Evolutionary conservation across 1,140 invertebrate genomes (phyloP).

Genomic region (Akabosia matsudoensis): DNA sequence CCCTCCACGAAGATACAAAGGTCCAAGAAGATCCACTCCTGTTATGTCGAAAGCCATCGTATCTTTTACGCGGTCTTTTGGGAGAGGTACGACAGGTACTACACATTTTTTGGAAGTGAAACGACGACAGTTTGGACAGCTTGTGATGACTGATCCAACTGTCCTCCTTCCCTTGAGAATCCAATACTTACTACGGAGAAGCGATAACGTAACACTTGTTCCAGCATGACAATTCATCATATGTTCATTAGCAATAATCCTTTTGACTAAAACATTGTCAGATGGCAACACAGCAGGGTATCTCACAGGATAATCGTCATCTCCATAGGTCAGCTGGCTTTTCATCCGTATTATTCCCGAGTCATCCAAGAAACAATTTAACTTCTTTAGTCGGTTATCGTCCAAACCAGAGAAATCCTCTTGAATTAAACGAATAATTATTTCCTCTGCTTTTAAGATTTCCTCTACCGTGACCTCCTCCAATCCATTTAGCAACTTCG

Average conservation of each 20-base stretch:
- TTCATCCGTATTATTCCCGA: no score
- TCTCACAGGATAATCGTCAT: not conserved
- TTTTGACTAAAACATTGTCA: not conserved
- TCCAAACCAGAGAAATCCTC: no score
- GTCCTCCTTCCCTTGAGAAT: not conserved
- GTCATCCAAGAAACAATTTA: no score
- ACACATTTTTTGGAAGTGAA: not conserved
- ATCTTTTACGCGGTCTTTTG: not conserved
- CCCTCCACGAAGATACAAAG: not conserved
- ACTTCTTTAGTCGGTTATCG: no score
- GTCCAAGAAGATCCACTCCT: not conserved
- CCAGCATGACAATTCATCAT: not conserved
- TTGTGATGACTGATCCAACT: not conserved
- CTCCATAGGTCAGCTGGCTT: no score
- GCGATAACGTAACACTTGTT: not conserved
- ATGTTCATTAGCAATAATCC: not conserved
- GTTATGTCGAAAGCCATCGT: not conserved
- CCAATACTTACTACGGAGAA: not conserved
- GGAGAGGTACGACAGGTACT: not conserved
- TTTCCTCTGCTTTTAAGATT: no score
- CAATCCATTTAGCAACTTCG: no score
- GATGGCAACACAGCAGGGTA: not conserved
- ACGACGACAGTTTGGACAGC: not conserved
- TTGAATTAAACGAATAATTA: no score
- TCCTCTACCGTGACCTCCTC: no score